phyloP scores from a whole-genome alignment of 2,797 vertebrate species.

The Myoxocephalus aenaeus region DNA sequence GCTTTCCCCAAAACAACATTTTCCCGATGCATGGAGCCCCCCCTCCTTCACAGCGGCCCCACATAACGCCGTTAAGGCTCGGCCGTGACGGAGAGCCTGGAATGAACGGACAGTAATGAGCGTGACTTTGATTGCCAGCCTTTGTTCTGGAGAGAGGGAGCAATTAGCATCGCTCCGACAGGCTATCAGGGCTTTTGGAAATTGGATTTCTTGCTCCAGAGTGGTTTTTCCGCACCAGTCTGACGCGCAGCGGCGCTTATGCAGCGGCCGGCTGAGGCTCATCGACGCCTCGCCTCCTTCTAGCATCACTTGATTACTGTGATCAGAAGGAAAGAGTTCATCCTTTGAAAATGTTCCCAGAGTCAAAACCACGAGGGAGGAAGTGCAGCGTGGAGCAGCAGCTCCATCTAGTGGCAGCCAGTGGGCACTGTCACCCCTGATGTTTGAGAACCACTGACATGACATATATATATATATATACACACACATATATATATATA shows the following conservation, averaged over 20 bases:
- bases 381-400: no score
- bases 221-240: slow-evolving; percentile 16
- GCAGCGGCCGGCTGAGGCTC: neutral
- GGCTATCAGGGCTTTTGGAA: slow-evolving; percentile 48
- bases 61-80: neutral
- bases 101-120: slow-evolving; percentile 55
- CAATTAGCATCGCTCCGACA: slow-evolving; percentile 59
- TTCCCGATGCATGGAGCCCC: neutral
- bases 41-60: slow-evolving; percentile 13
- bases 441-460: no score
- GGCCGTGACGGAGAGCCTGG: slow-evolving; percentile 26
- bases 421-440: no score
- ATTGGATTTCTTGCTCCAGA: slow-evolving; percentile 50
- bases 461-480: no score
- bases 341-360: slow-evolving; percentile 6
- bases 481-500: no score
- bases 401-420: no score
- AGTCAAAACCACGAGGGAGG: neutral
- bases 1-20: neutral
- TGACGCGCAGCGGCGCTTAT: slow-evolving; percentile 24
- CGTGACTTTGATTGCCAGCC: slow-evolving; percentile 61
- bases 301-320: neutral
- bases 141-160: slow-evolving; percentile 54
- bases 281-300: neutral
- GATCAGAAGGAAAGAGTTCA: slow-evolving; percentile 19